Evolutionary conservation across 1,140 invertebrate genomes (phyloP), one percentile per base, ranked within the genome.

Genomic region (Hyles euphorbiae): DNA sequence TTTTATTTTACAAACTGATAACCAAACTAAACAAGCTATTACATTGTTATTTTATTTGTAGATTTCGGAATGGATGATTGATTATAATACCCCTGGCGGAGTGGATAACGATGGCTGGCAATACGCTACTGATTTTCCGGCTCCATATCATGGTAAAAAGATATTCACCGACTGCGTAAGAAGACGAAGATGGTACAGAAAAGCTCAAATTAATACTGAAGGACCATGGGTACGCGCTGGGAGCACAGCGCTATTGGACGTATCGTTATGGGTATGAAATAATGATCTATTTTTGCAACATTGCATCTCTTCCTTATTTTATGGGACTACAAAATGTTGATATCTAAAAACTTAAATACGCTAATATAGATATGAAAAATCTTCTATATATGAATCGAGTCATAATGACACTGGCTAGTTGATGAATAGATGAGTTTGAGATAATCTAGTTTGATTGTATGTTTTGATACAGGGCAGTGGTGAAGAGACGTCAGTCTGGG

Each of bases 101-200:
- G 95, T 96, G 1, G 96, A 98, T 86, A 91, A 92, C 58, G 95
- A 98, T 68, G 97, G 97, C 3, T 98, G 97, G 97, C 97, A 98
- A 80, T 98, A 98, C 89, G 96, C 96, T 3, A 94, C 95, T 2
- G 96, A 98, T 86, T 98, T 98, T 83, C 96, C 96, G 5, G 92
- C 94, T 0, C 92, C 92, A 32, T 98, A 96, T 84, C 96, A 98
- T 81, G 92, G 92, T 0, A 93, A 94, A 67, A 97, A 97, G 81
- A 91, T 94, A 56, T 94, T 97, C 61, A 97, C 95, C 1, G 97
- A 98, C 89, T 96, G 96, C 75, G 96, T 97, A 0, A 90, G 97
- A 57, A 91, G 96, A 34, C 90, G 96, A 48, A 89, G 95, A 50
- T 98, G 97, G 96, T 93, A 94, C 67, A 92, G 96, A 70, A 93